Evolutionary conservation across 2,888 invertebrate species (phyloP), one percentile per base, ranked within the genome.

Genomic region (Clistopyga incitator): DNA sequence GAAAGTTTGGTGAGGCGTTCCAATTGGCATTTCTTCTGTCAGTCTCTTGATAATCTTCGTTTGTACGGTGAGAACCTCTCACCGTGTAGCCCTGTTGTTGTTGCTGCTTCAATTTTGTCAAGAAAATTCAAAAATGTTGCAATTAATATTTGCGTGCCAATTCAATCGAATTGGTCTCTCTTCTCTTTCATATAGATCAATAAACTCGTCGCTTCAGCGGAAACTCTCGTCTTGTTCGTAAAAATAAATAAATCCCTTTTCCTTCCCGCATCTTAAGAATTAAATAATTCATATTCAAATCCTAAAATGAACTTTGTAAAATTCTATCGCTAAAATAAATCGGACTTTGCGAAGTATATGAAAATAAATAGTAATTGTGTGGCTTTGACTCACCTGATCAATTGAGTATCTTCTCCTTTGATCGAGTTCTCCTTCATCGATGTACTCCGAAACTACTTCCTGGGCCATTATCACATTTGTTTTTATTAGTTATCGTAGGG

Each of bases 11-110:
- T 84, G 91, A 92, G 47, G 90, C 87, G 88, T 89, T 90, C 85
- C 92, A 92, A 88, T 93, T 93, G 74, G 93, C 92, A 85, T 93
- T 93, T 86, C 90, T 90, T 86, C 92, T 89, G 78, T 93, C 93
- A 70, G 90, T 90, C 38, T 92, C 92, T 64, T 91, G 91, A 80
- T 91, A 92, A 78, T 92, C 92, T 78, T 92, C 90, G 47, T 88
- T 89, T 15, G 81, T 81, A n/a, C 86, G 84, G 23, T 88, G 89
- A 18, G 54, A 59, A 0, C 54, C 78, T 54, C 61, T 68, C 23
- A 23, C 64, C 11, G 68, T 6, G 15, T 84, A 81, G 8, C 38
- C 25, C 15, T 80, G 84, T 64, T 68, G 84, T 52, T 56, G 77
- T n/a, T 50, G 50, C 50, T 50, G 52, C 38, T 34, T 61, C 3